phyloP scores from a whole-genome alignment of 2,888 invertebrate species.

The Lasioglossum malachurum region DNA sequence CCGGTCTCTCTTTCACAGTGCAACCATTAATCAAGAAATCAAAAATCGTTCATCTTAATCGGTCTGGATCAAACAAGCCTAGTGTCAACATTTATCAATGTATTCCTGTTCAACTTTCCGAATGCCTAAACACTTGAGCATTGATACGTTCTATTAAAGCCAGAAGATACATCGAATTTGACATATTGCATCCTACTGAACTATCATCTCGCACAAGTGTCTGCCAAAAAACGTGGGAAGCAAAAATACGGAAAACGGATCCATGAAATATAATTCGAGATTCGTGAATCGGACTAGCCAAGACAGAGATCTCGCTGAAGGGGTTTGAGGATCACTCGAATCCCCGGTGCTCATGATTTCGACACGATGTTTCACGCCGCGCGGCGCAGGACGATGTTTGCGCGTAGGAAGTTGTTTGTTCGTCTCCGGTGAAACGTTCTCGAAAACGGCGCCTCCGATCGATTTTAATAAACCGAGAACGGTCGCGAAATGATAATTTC shows the following conservation, averaged over 20 bases:
- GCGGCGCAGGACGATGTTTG: neutral
- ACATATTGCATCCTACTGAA: neutral
- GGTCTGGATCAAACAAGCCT: neutral
- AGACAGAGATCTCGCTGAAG: neutral
- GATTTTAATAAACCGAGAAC: constrained; percentile 43
- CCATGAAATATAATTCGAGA: neutral
- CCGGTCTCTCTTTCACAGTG: neutral
- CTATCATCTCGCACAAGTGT: neutral
- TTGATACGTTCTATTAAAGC: no score
- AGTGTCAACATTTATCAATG: neutral
- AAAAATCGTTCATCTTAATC: neutral
- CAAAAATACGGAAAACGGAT: neutral
- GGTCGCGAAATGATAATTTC: constrained; percentile 37
- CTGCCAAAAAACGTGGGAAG: neutral
- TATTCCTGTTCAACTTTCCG: neutral
- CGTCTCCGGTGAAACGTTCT: constrained; percentile 8
- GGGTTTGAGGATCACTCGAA: constrained; percentile 14
- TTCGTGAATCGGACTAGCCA: neutral
- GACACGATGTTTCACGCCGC: constrained; percentile 40
- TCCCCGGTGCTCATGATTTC: constrained; percentile 8
- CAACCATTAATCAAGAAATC: neutral
- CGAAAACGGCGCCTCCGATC: constrained; percentile 9
- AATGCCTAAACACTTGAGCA: neutral
- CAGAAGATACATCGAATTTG: no score
- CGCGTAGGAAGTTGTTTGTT: constrained; percentile 37